phyloP scores from a whole-genome alignment of 2,888 invertebrate genomes.

The Lamellibrachia columna region DNA sequence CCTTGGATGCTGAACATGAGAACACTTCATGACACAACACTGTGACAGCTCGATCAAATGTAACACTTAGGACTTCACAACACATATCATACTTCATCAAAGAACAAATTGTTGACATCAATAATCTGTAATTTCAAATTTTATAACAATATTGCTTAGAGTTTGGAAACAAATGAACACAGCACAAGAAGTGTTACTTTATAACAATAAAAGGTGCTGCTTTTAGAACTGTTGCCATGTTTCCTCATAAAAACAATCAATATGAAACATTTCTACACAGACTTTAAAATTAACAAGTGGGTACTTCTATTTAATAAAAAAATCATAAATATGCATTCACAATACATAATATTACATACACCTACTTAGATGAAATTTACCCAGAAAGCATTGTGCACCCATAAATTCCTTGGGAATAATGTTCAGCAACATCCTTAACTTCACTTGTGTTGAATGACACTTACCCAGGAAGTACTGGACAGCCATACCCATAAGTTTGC shows the following conservation, averaged over 20 bases:
- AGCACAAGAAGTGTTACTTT: background rate
- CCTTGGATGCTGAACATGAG: conserved; percentile 72
- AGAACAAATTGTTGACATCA: background rate
- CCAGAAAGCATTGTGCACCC: no score
- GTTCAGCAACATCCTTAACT: background rate
- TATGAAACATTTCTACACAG: background rate
- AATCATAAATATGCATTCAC: background rate
- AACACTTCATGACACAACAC: background rate
- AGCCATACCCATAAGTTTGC: conserved; percentile 94
- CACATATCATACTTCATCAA: background rate
- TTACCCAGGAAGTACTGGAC: conserved; percentile 95
- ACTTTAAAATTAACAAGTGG: background rate
- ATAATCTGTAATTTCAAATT: background rate
- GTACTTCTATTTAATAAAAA: background rate
- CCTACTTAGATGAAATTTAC: no score
- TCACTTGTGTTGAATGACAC: conserved; percentile 24
- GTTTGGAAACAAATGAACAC: background rate
- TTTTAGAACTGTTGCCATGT: background rate
- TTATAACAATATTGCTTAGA: background rate
- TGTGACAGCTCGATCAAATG: background rate
- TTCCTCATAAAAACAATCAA: background rate
- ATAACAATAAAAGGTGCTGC: no score
- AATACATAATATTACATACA: background rate
- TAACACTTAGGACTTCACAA: background rate
- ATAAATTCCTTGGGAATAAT: background rate